These are phyloP conservation scores for Caenorhabditis japonica DNA, from an alignment of 2,888 invertebrate species.

Conservation along the genomic window DNA sequence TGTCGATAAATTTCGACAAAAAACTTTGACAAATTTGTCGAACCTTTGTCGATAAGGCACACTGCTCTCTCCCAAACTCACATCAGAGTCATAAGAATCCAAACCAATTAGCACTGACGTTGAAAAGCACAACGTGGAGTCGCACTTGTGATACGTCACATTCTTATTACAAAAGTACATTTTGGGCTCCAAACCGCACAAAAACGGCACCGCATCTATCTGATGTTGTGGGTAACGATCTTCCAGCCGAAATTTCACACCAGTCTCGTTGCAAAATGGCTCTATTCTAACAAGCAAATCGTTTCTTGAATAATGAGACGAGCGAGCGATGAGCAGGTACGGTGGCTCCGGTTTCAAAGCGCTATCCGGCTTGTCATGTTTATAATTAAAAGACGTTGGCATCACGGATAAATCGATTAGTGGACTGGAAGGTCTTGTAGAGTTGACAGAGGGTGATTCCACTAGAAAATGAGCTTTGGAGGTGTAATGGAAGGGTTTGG, in stretches of 20 bases:
- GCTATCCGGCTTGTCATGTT: slow-evolving; percentile 32
- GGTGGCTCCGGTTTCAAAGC: slow-evolving; percentile 49
- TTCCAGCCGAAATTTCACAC: slow-evolving; percentile 42
- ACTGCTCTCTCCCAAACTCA: slow-evolving; percentile 13
- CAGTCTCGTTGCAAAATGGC: slow-evolving; percentile 68
- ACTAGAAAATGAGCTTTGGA: slow-evolving; percentile 63
- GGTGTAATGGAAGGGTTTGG: slow-evolving; percentile 63
- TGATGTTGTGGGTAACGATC: slow-evolving; percentile 47
- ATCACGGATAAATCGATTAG: slow-evolving; percentile 53
- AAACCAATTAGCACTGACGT: slow-evolving; percentile 33
- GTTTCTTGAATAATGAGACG: slow-evolving; percentile 29
- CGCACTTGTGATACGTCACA: slow-evolving; percentile 44
- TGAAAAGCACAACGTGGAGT: slow-evolving; percentile 53
- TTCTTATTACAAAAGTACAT: slow-evolving; percentile 54
- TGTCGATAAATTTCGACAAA: no score
- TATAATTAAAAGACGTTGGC: slow-evolving; percentile 43
- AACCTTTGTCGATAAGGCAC: no score
- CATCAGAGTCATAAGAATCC: slow-evolving; percentile 40
- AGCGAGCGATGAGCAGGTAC: slow-evolving; percentile 34
- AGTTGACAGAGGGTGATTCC: slow-evolving; percentile 55
- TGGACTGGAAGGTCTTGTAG: slow-evolving; percentile 33
- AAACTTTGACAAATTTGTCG: no score
- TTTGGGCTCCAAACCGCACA: slow-evolving; percentile 46
- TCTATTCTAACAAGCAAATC: slow-evolving; percentile 67
- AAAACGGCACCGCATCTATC: slow-evolving; percentile 44